Conservation (phyloP, 2,113 vertebrate species). For the Microtus pennsylvanicus region DNA sequence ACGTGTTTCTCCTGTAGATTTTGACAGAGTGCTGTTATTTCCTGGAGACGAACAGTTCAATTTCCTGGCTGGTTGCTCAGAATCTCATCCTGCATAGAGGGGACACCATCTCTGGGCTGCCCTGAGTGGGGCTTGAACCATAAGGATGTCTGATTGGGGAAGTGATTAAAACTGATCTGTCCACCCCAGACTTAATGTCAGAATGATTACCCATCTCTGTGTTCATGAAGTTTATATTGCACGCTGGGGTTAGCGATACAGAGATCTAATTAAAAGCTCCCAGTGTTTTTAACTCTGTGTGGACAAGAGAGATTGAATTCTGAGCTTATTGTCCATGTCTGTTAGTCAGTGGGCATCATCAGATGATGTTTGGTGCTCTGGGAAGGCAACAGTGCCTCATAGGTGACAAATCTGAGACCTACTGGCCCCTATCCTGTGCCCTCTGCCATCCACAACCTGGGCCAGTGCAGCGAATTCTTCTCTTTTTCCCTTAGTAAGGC, state of each 20-base stretch:
- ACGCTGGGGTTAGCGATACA: conserved; percentile 16
- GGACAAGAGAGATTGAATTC: background rate
- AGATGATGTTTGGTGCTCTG: background rate
- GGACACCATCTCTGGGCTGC: conserved; percentile 90
- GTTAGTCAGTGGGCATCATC: accelerated
- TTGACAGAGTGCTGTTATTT: conserved; percentile 99
- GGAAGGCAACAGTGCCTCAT: accelerated
- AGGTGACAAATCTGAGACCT: accelerated
- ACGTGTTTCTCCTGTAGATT: conserved; percentile 96
- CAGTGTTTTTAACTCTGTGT: background rate
- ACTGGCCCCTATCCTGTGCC: accelerated
- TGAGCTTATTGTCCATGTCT: background rate
- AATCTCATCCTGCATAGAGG: conserved; percentile 89
- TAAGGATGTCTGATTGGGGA: conserved; percentile 84
- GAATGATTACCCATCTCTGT: conserved; percentile 74
- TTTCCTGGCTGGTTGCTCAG: conserved; percentile 96
- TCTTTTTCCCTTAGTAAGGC: background rate
- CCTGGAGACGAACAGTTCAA: conserved; percentile 99
- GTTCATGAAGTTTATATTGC: conserved; percentile 75
- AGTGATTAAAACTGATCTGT: conserved; percentile 81
- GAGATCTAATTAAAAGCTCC: conserved; percentile 49
- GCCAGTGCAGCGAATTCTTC: accelerated
- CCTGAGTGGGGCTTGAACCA: conserved; percentile 82
- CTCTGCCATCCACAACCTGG: background rate
- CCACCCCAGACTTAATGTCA: conserved; percentile 57